Evolutionary conservation across 2,888 invertebrate species (phyloP).

Genomic region (Epistrophe eligans): DNA sequence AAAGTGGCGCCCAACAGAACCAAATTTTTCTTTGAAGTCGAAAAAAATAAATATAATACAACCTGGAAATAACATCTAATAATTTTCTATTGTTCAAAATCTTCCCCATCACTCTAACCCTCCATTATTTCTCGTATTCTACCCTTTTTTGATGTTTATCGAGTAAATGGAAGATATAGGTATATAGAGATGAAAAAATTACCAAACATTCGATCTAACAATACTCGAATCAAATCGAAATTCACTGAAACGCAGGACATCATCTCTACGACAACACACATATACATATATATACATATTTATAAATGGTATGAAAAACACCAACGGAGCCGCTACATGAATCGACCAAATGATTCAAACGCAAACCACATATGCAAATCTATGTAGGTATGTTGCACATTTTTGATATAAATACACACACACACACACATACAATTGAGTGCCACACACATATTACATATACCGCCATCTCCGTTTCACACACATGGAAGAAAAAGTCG

Average conservation of each 20-base stretch:
- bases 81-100: background rate
- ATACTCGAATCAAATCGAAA: slow-evolving; percentile 18
- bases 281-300: background rate
- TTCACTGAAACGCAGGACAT: slow-evolving; percentile 60
- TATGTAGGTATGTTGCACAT: slow-evolving; percentile 42
- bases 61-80: background rate
- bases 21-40: no score
- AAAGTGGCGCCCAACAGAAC: slow-evolving; percentile 23
- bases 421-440: slow-evolving; percentile 15
- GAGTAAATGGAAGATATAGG: background rate
- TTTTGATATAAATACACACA: slow-evolving; percentile 18
- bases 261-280: slow-evolving; percentile 51
- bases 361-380: slow-evolving; percentile 67
- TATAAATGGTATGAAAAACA: slow-evolving; percentile 5
- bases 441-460: slow-evolving; percentile 4
- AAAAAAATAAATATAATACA: background rate
- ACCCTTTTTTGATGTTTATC: slow-evolving; percentile 7
- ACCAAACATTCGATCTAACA: slow-evolving; percentile 59
- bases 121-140: background rate
- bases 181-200: slow-evolving; percentile 48
- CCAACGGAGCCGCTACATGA: slow-evolving; percentile 6
- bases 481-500: slow-evolving; percentile 1
- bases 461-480: slow-evolving; percentile 16
- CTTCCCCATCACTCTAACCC: background rate
- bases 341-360: slow-evolving; percentile 62